Evolutionary conservation across 2,888 invertebrate species (phyloP).

Genomic region (Nephrotoma flavescens): DNA sequence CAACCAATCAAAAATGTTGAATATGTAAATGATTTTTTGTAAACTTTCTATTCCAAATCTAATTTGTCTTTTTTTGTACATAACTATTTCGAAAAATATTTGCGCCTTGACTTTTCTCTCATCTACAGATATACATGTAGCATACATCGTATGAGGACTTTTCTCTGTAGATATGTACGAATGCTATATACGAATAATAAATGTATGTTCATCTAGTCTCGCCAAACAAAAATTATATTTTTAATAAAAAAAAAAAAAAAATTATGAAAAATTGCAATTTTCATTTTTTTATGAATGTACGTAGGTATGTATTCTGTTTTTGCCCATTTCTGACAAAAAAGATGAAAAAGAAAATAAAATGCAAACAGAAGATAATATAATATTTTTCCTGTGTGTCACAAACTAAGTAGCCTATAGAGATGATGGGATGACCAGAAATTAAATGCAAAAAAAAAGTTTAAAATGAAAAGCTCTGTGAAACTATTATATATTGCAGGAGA

Average conservation of each 20-base stretch:
- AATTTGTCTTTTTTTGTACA: background rate
- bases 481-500: background rate
- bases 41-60: background rate
- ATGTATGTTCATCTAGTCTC: background rate
- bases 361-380: slow-evolving; percentile 4
- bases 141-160: background rate
- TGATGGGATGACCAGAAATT: slow-evolving; percentile 1
- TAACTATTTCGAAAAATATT: background rate
- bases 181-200: background rate
- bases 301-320: background rate
- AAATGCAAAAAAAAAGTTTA: background rate
- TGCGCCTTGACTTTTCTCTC: background rate
- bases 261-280: background rate
- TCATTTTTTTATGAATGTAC: background rate
- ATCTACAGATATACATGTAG: background rate
- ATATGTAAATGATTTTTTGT: background rate
- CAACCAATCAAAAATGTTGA: background rate
- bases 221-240: background rate
- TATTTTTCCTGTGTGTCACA: slow-evolving; percentile 3
- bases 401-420: slow-evolving; percentile 4
- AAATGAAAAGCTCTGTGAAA: background rate
- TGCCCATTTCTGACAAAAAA: background rate
- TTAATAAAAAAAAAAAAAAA: background rate
- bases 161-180: background rate
- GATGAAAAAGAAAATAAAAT: background rate